These are phyloP conservation scores for Agapostemon virescens DNA, from an alignment of 2,888 invertebrate species.

Conservation along the genomic window DNA sequence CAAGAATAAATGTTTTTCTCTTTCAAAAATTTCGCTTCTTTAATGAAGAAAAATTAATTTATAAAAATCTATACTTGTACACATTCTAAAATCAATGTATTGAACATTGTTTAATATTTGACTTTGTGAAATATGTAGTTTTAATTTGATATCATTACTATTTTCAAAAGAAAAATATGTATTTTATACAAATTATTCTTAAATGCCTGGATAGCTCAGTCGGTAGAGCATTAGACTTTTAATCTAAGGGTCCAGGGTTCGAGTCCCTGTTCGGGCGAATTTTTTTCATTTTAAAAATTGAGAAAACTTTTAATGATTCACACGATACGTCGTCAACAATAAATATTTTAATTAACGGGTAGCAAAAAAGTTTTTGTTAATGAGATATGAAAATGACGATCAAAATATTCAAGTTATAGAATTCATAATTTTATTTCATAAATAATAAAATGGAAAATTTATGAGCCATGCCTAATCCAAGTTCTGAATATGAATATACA, in stretches of 20 bases:
- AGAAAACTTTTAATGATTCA: not conserved
- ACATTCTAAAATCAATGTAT: not conserved
- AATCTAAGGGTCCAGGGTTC: conserved; percentile 80
- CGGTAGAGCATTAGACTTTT: conserved; percentile 80
- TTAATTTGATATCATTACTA: not conserved
- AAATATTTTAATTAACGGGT: not conserved
- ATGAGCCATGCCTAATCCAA: not conserved
- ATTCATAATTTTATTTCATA: conserved; percentile 33
- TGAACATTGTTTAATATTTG: not conserved
- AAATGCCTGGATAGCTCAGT: conserved; percentile 77
- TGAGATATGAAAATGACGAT: not conserved
- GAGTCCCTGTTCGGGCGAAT: conserved; percentile 79
- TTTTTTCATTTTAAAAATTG: conserved; percentile 20
- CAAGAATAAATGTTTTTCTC: too few relatives aligned
- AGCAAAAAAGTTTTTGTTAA: not conserved
- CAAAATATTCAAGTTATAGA: not conserved
- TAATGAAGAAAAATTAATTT: not conserved
- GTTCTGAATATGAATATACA: conserved; percentile 7
- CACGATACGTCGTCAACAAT: not conserved
- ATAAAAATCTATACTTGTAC: not conserved
- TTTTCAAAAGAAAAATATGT: not conserved
- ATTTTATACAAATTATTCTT: not conserved
- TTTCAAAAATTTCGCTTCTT: too few relatives aligned
- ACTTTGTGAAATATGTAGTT: too few relatives aligned
- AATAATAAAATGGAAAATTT: conserved; percentile 20